Evolutionary conservation across 2,888 invertebrate species (phyloP), one percentile per base, ranked within the genome.

Genomic region (Caenorhabditis sp.): DNA sequence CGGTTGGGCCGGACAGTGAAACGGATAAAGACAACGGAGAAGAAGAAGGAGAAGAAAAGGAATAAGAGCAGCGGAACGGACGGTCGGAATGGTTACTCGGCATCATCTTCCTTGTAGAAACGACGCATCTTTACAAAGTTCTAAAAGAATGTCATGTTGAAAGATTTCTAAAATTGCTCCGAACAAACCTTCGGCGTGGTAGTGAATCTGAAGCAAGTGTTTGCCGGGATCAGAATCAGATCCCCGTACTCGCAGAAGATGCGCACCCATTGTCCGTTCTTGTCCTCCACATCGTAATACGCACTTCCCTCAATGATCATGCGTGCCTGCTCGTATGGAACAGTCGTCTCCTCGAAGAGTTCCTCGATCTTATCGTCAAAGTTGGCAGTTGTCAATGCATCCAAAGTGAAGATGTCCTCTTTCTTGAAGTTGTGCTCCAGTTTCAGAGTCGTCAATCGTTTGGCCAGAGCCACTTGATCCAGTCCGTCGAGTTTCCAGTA

Each of bases 201-300:
- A 26, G 97, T 98, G 92, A 98, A 98, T 71, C 98, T 94, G 92
- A 98, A 97, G 92, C 97, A 97, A 87, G 97, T 97, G 26, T 97
- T 98, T 80, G 96, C 95, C 0, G 98, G 98, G 80, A 98, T 94
- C 80, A 98, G 94, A 81, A 98, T 94, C 93, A 98, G 93, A 93
- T 98, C 98, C 0, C 97, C 97, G 1, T 95, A 94, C 1, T 93
- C 93, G 11, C 97, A 96, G 87, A 95, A 94, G 77, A 98, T 96
- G 60, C 98, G 94, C 87, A 98, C 95, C 98, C 98, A 98, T 82
- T 95, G 93, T 90, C 98, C 97, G 20, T 94, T 84, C 72, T 85
- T 88, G 68, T 87, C 88, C 72, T 91, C 91, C 11, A 91, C 89
- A 62, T 91, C 91, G 68, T 87, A 91, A 64, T 91, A 91, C 8